A percentile compares a stretch with the other conserved stretches of the same genome.
phyloP scores from a whole-genome alignment of 2,113 vertebrate genomes.

The Uria aalge region DNA sequence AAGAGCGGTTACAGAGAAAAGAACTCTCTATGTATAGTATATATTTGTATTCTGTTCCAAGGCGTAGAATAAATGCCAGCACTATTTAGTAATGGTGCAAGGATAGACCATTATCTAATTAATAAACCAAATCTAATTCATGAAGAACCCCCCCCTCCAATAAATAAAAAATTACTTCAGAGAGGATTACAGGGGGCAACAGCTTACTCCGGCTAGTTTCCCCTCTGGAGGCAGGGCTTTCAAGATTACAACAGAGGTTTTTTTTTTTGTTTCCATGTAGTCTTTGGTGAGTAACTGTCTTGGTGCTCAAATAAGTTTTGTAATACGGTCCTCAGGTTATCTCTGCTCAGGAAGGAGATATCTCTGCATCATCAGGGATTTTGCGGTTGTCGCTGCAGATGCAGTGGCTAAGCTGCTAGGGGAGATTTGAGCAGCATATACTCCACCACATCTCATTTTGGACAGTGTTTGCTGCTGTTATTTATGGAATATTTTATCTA shows the following conservation, averaged over 20 bases:
- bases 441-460: neutral
- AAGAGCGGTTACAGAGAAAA: constrained; percentile 15
- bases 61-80: neutral
- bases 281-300: neutral
- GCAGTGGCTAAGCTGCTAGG: neutral
- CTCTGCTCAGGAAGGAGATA: neutral
- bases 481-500: neutral
- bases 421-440: neutral
- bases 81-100: constrained; percentile 14
- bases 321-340: neutral
- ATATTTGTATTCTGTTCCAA: neutral
- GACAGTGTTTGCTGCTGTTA: neutral
- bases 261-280: neutral
- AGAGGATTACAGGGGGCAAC: neutral
- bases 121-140: neutral
- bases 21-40: neutral
- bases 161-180: neutral
- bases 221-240: neutral
- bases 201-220: neutral
- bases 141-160: neutral
- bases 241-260: neutral
- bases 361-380: neutral
- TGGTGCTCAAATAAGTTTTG: neutral
- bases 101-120: neutral
- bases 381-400: neutral